phyloP scores from a whole-genome alignment of 2,888 invertebrate genomes.

The Drosophila lacicola region DNA sequence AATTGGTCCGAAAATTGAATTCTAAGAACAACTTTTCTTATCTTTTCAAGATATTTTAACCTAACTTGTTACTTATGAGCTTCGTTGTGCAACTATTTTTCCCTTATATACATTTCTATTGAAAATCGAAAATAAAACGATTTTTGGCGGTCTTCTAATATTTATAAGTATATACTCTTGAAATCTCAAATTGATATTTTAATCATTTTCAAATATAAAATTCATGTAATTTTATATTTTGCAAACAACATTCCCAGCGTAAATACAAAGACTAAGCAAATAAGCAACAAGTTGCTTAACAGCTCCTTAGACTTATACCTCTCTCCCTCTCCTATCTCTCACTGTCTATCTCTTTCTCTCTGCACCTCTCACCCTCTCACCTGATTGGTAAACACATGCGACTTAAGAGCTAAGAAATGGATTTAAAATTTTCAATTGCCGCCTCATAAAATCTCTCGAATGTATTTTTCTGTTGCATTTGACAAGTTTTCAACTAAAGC shows the following conservation, averaged over 20 bases:
- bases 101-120: too few relatives aligned
- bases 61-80: too few relatives aligned
- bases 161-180: too few relatives aligned
- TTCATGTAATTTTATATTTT: too few relatives aligned
- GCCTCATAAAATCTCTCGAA: conserved; percentile 25
- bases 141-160: too few relatives aligned
- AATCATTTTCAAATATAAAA: too few relatives aligned
- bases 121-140: too few relatives aligned
- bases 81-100: too few relatives aligned
- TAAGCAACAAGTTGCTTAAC: conserved; percentile 23
- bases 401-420: conserved; percentile 26
- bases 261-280: conserved; percentile 5
- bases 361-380: not conserved
- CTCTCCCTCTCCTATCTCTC: not conserved
- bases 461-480: conserved; percentile 52
- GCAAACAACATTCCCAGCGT: not conserved
- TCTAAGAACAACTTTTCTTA: too few relatives aligned
- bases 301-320: not conserved
- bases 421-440: conserved; percentile 47
- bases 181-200: too few relatives aligned
- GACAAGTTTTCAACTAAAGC: conserved; percentile 61
- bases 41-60: too few relatives aligned
- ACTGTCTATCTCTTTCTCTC: not conserved
- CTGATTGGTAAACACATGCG: conserved; percentile 1
- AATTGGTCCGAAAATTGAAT: too few relatives aligned